Base-by-base conservation (phyloP, 2,797 vertebrate genomes). In the Hydrocynus forskahlii region DNA sequence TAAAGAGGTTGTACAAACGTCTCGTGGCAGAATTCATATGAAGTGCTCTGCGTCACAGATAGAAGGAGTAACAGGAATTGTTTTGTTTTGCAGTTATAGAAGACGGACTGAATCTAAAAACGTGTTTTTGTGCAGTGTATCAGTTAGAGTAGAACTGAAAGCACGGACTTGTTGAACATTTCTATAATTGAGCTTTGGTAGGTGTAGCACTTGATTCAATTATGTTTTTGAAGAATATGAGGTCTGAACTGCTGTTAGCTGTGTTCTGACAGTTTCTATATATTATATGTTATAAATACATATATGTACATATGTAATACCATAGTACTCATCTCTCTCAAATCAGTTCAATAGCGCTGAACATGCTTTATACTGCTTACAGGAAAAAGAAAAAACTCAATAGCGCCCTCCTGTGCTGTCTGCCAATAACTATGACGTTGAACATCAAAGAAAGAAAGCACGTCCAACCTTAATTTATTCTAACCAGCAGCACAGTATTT, bases 321-420 rank as follows among this genome's bases (percentile, higher is more conserved):
- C 29, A 29, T 29, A 29, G 12, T 52, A 2, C 52, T 55, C 17
- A 57, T 57, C 8, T n/a, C 5, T 57, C 7, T 57, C 5, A 6
- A 57, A n/a, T 6, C 23, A 12, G 35, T 35, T 38, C 2, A 21
- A n/a, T 74, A 17, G 7, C 55, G 23, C n/a, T 8, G 7, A 43
- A 43, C 23, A 59, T 7, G 16, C n/a, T 75, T 16, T 62, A 50
- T 48, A 75, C 25, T 25, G 60, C 23, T 75, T 16, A 17, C 48
- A 12, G 43, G 9, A 3, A 48, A 57, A 13, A 29, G 29, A 29
- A 4, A 5, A 64, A 19, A 72, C n/a, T 55, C 38, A 48, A 29
- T 45, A 48, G 67, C 80, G 10, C 75, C 75, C 57, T 40, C 80
- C n/a, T 72, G 74, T 77, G 74, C 54, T 76, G 16, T 54, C 6